phyloP scores from a whole-genome alignment of 2,113 vertebrate genomes.

The Xiphorhynchus elegans region DNA sequence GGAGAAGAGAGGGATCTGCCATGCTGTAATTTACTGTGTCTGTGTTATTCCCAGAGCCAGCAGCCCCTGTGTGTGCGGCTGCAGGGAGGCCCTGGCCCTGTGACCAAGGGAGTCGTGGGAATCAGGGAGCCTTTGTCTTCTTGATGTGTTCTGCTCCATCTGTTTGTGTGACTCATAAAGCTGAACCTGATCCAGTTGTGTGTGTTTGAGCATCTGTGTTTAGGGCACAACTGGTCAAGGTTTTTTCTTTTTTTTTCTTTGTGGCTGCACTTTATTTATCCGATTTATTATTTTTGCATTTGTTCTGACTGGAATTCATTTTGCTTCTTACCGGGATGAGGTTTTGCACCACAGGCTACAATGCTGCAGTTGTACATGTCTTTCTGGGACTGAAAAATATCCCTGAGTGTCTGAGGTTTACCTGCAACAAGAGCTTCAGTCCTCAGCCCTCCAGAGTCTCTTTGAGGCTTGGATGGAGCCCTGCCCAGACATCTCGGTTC shows the following conservation, averaged over 20 bases:
- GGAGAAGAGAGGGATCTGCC: not conserved
- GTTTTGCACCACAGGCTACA: not conserved
- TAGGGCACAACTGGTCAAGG: not conserved
- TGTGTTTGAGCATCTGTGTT: not conserved
- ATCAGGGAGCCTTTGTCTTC: not conserved
- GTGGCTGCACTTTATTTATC: slow-evolving; percentile 31
- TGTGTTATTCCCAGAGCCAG: not conserved
- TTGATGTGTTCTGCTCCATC: not conserved
- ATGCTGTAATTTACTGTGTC: not conserved
- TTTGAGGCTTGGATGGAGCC: not conserved
- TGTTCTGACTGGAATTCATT: not conserved
- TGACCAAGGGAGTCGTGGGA: rapidly evolving
- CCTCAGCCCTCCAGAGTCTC: not conserved
- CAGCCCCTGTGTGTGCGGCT: not conserved
- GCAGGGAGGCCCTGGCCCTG: not conserved
- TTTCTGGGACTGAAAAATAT: not conserved
- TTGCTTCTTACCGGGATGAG: not conserved
- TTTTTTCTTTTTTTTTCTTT: slow-evolving; percentile 53
- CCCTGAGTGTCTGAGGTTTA: not conserved
- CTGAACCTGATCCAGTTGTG: not conserved
- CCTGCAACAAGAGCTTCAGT: not conserved
- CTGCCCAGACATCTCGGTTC: not conserved
- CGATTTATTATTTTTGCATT: slow-evolving; percentile 29
- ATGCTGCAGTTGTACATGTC: not conserved
- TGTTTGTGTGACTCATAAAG: not conserved